Evolutionary conservation across 2,797 vertebrate species (phyloP).

Genomic region (Centropyge bicolor): DNA sequence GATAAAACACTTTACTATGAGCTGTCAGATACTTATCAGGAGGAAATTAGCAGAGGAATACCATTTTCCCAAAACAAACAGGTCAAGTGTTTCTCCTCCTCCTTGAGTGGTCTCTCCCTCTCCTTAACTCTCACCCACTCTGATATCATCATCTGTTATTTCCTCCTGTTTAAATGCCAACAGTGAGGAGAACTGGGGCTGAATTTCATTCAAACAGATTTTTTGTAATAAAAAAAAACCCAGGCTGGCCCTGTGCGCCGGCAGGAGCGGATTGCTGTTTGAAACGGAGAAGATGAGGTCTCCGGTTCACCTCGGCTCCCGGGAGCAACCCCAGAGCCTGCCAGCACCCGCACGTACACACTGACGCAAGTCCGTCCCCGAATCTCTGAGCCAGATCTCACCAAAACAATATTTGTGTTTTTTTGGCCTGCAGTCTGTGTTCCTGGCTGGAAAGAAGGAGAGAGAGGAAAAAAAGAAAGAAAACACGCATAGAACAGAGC

Average conservation of each 20-base stretch:
- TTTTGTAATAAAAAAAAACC: slow-evolving; percentile 59
- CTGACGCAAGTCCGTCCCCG: slow-evolving; percentile 65
- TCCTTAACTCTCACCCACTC: slow-evolving; percentile 49
- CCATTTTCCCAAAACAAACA: slow-evolving; percentile 84
- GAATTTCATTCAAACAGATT: slow-evolving; percentile 73
- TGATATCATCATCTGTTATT: slow-evolving; percentile 80
- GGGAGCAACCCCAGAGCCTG: slow-evolving; percentile 50
- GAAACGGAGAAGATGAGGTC: slow-evolving; percentile 62
- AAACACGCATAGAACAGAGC: slow-evolving; percentile 55
- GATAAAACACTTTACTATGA: slow-evolving; percentile 85
- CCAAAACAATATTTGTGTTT: slow-evolving; percentile 79
- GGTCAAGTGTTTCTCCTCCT: slow-evolving; percentile 81
- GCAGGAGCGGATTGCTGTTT: slow-evolving; percentile 51
- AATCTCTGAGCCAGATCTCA: slow-evolving; percentile 76
- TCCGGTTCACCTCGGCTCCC: slow-evolving; percentile 48
- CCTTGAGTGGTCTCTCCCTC: slow-evolving; percentile 48
- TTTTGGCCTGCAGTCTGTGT: slow-evolving; percentile 64
- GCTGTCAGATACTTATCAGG: slow-evolving; percentile 87
- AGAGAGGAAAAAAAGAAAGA: neutral
- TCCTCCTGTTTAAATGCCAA: slow-evolving; percentile 79
- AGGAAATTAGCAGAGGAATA: slow-evolving; percentile 86
- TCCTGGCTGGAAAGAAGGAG: slow-evolving; percentile 47
- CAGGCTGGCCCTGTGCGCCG: slow-evolving; percentile 26
- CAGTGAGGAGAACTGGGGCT: slow-evolving; percentile 59
- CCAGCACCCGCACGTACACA: slow-evolving; percentile 61